Conservation (phyloP, 1,140 invertebrate genomes). For the Drosophila setifemur region DNA sequence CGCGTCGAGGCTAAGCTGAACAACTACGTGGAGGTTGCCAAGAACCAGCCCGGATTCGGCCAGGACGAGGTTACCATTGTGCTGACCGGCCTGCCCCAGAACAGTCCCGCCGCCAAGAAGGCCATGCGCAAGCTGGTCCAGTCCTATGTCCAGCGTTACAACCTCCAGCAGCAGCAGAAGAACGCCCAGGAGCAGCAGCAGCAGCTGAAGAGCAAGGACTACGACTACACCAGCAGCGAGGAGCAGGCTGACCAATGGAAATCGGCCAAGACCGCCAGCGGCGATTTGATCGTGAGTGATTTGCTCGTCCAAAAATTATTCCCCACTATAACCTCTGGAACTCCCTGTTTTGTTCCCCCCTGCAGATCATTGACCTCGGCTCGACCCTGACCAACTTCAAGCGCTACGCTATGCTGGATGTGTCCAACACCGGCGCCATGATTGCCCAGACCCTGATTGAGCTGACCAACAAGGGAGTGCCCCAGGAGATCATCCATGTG, state of each 20-base stretch:
- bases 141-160: slow-evolving; percentile 66
- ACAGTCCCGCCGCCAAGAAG: slow-evolving; percentile 43
- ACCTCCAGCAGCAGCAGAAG: slow-evolving; percentile 64
- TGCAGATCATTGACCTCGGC: slow-evolving; percentile 69
- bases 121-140: slow-evolving; percentile 62
- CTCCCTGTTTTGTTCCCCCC: background rate
- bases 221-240: slow-evolving; percentile 68
- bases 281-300: slow-evolving; percentile 66
- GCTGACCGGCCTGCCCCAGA: slow-evolving; percentile 68
- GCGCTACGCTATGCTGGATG: slow-evolving; percentile 68
- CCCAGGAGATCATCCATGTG: slow-evolving; percentile 76
- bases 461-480: slow-evolving; percentile 66
- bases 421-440: slow-evolving; percentile 60
- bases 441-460: slow-evolving; percentile 62
- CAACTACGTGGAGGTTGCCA: slow-evolving; percentile 61
- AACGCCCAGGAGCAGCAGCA: slow-evolving; percentile 43
- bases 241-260: slow-evolving; percentile 62
- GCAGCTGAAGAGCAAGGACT: slow-evolving; percentile 38
- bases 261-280: slow-evolving; percentile 46
- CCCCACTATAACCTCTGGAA: too few species aligned
- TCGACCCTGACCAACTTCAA: slow-evolving; percentile 70
- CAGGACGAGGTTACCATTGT: slow-evolving; percentile 76
- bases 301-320: too few species aligned
- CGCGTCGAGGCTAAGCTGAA: slow-evolving; percentile 62
- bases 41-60: slow-evolving; percentile 52